Percentiles rank a stretch among this genome's conserved stretches.
These are phyloP conservation scores for Chymomyza amoena DNA, from an alignment of 2,888 invertebrate species.

Conservation along the genomic window DNA sequence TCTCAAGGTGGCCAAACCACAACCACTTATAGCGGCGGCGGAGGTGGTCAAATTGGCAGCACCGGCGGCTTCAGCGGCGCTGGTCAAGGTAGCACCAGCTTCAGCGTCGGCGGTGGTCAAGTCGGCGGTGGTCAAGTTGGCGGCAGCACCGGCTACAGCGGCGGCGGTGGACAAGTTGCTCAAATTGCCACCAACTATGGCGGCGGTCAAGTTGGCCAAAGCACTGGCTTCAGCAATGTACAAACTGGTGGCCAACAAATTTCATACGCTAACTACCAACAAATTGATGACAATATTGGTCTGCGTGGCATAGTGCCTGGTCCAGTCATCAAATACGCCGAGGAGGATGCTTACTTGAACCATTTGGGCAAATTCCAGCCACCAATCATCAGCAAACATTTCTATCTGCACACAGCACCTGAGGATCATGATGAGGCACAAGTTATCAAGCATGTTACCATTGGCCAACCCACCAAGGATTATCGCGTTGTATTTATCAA, in stretches of 20 bases:
- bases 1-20: slow-evolving; percentile 22
- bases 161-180: neutral
- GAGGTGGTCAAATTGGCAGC: neutral
- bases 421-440: slow-evolving; percentile 75
- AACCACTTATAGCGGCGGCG: neutral
- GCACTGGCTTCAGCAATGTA: too few relatives aligned
- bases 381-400: slow-evolving; percentile 74
- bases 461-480: slow-evolving; percentile 74
- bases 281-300: slow-evolving; percentile 39
- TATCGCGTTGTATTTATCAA: slow-evolving; percentile 77
- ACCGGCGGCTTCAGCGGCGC: too few relatives aligned
- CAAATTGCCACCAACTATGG: too few relatives aligned
- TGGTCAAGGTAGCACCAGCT: too few relatives aligned
- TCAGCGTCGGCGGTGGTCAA: slow-evolving; percentile 18
- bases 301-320: slow-evolving; percentile 48
- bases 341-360: slow-evolving; percentile 57
- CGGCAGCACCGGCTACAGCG: neutral
- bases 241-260: too few relatives aligned
- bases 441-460: slow-evolving; percentile 73
- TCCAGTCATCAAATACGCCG: slow-evolving; percentile 53
- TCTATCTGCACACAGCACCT: slow-evolving; percentile 76
- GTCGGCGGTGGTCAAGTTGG: slow-evolving; percentile 16
- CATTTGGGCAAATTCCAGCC: slow-evolving; percentile 64
- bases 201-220: too few relatives aligned
- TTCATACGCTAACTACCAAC: neutral